Base-by-base conservation (phyloP, 1,140 invertebrate genomes). In the Zaprionus ornatus region DNA sequence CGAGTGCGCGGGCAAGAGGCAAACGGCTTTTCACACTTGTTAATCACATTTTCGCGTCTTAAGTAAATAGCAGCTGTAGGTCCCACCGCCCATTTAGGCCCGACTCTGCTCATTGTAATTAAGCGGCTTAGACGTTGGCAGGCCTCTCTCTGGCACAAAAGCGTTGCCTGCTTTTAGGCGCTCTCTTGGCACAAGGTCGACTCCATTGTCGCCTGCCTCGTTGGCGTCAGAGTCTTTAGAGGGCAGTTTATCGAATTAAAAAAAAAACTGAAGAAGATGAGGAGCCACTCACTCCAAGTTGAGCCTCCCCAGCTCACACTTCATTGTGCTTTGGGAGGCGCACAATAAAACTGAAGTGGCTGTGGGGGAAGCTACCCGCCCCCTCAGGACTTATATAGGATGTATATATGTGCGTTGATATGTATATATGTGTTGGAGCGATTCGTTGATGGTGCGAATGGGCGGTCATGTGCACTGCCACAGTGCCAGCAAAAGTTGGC, bases 41-140 rank as follows among this genome's bases (percentile, higher is more conserved):
- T 88, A 88, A 88, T 88, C 85, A 88, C 85, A 88, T 90, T 88
- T 88, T 88, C 81, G 81, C 84, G 85, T 90, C 85, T 88, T 88
- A 88, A 90, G 81, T 83, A 85, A 88, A 88, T 81, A 90, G 81
- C 71, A 78, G 70, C 60, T 32, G 29, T 32, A 32, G 9, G 29
- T 32, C 29, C 29, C 29, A 3, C 29, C 29, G 29, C 29, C 40
- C n/a, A n/a, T 7, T 45, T 45, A 45, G 40, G 40, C 40, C 40
- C 40, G 19, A 17, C 37, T 40, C 70, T 84, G 74, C 85, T 84
- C 79, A 74, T 90, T 87, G 84, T 87, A 87, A 87, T 87, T 87
- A 87, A 87, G 84, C 85, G 84, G 84, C 84, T 87, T 87, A 87
- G 80, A 75, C 70, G 54, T 80, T 84, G 61, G 73, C 61, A 79